Evolutionary conservation across 2,113 vertebrate species (phyloP), one percentile per base, ranked within the genome.

Genomic region (Ameiurus melas): DNA sequence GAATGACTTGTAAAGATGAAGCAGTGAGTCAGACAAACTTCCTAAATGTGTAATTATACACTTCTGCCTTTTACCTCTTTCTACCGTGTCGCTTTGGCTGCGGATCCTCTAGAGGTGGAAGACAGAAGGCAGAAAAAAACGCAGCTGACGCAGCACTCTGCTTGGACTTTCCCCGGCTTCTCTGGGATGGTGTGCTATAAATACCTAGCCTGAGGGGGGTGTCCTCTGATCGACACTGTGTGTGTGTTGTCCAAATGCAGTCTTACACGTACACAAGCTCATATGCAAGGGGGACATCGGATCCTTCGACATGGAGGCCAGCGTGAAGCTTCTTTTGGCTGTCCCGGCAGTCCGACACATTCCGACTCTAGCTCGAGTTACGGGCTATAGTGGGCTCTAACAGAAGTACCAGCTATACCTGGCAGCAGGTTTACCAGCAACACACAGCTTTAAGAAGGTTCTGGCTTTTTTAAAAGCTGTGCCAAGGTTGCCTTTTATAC

Each of bases 251-350:
- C 81, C 36, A 60, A 87, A 75, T 89, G 87, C 75, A 81, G 83
- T 89, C 80, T 86, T 89, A 89, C 87, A 90, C 58, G 82, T 90
- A 89, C 51, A 60, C 75, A 22, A 79, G 78, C 84, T 84, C 47
- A 83, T 86, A 62, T 86, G 87, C 79, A 62, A 73, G 79, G 47
- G 73, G 39, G 12, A 89, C 58, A 90, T 87, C 83, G 82, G 89
- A 90, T 89, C 87, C 57, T 87, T 81, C 25, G 62, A 71, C 78
- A 80, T 82, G 85, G 39, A 81, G 77, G 86, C 82, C 87, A 90
- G 51, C 30, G 30, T 43, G 73, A 64, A 88, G 77, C 90, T 90
- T 85, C 85, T 87, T 90, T 90, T 90, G 90, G 90, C 85, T 53
- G 60, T 85, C 85, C 82, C 33, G 58, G 62, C 83, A 84, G 85